Conservation (phyloP, 2,888 invertebrate species). For the Eupithecia inturbata region DNA sequence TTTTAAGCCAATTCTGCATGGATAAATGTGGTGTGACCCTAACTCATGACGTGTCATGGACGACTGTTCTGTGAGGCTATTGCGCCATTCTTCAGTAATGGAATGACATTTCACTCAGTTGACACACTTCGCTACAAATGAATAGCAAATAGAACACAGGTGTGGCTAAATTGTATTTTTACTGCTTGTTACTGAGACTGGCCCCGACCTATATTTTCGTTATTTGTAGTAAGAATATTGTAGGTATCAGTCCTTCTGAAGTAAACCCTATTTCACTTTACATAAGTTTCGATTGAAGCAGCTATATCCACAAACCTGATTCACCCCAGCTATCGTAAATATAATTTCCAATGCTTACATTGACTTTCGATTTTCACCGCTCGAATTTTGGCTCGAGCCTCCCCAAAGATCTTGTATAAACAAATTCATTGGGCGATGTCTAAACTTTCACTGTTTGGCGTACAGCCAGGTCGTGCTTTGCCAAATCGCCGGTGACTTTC, state of each 20-base stretch:
- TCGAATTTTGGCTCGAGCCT: conserved; percentile 64
- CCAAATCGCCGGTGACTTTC: conserved; percentile 71
- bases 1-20: not conserved
- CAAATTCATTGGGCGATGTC: conserved; percentile 76
- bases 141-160: conserved; percentile 21
- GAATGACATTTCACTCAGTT: conserved; percentile 37
- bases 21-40: not conserved
- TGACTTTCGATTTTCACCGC: conserved; percentile 66
- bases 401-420: conserved; percentile 64
- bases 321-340: conserved; percentile 51
- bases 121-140: conserved; percentile 32
- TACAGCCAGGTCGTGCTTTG: conserved; percentile 61
- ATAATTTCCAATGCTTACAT: conserved; percentile 71
- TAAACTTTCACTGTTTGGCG: conserved; percentile 79
- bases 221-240: not conserved
- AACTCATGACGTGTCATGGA: conserved; percentile 62
- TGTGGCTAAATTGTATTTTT: conserved; percentile 15
- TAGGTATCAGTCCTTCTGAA: conserved; percentile 9
- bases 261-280: conserved; percentile 15
- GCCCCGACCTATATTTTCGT: conserved; percentile 5
- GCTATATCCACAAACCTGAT: conserved; percentile 38
- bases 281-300: conserved; percentile 36
- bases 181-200: conserved; percentile 9
- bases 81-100: conserved; percentile 53
- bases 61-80: conserved; percentile 52